phyloP scores from a whole-genome alignment of 2,797 vertebrate species.

The Champsocephalus esox region DNA sequence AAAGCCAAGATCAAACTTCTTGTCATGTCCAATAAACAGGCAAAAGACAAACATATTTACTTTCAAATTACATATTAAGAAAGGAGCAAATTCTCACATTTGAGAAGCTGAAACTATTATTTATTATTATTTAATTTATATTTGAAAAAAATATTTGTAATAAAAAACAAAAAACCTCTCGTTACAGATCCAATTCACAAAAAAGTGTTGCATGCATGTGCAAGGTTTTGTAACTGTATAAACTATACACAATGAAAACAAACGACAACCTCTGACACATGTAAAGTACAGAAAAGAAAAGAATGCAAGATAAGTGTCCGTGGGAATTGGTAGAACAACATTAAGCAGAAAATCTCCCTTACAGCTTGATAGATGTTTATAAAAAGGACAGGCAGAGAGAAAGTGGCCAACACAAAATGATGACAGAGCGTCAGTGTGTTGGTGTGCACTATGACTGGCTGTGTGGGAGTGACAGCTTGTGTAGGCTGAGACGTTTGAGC shows the following conservation, averaged over 20 bases:
- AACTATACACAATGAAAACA: not conserved
- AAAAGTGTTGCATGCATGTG: not conserved
- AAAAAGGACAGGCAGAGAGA: conserved; percentile 51
- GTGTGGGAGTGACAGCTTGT: conserved; percentile 73
- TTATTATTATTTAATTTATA: no score
- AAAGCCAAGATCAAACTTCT: not conserved
- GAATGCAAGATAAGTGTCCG: not conserved
- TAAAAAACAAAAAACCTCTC: not conserved
- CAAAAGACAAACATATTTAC: not conserved
- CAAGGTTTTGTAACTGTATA: not conserved
- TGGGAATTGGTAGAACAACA: conserved; percentile 8
- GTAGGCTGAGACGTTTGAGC: conserved; percentile 71
- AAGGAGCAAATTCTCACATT: not conserved
- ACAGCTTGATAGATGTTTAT: conserved; percentile 37
- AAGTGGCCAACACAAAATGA: conserved; percentile 61
- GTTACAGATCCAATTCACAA: not conserved
- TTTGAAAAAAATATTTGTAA: not conserved
- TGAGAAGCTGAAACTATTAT: not conserved
- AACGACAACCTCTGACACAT: not conserved
- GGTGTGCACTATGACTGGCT: conserved; percentile 64
- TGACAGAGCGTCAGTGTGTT: conserved; percentile 67
- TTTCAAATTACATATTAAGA: not conserved
- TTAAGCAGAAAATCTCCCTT: conserved; percentile 21
- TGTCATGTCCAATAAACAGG: not conserved
- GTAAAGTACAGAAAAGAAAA: not conserved